phyloP scores from a whole-genome alignment of 1,140 invertebrate species.

The Trypoxylus dichotomus region DNA sequence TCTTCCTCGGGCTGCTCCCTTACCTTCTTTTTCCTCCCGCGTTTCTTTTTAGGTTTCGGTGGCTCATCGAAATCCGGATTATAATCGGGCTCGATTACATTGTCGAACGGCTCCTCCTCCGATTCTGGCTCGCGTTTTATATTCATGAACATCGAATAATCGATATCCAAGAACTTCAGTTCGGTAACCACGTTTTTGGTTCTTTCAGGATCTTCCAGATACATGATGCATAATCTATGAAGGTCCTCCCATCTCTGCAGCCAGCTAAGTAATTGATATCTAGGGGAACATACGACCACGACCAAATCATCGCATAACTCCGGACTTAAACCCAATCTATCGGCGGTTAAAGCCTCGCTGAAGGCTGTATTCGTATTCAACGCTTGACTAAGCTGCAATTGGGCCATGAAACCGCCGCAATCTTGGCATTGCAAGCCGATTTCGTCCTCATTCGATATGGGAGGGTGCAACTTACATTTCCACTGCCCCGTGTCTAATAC shows the following conservation, averaged over 20 bases:
- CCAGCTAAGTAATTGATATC: constrained; percentile 67
- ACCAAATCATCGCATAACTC: constrained; percentile 64
- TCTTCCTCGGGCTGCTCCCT: not conserved
- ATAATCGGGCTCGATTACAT: constrained; percentile 21
- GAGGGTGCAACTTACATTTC: constrained; percentile 49
- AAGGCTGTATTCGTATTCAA: constrained; percentile 47
- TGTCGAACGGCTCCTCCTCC: constrained; percentile 36
- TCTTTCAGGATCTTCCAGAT: constrained; percentile 61
- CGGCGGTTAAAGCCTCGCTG: constrained; percentile 47
- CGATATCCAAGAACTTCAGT: constrained; percentile 66
- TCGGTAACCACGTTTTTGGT: constrained; percentile 63
- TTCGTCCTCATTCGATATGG: constrained; percentile 43
- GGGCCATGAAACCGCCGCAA: constrained; percentile 48
- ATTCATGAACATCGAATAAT: constrained; percentile 65
- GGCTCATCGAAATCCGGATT: constrained; percentile 1
- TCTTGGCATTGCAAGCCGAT: constrained; percentile 44
- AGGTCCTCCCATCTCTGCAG: constrained; percentile 62
- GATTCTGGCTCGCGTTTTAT: constrained; percentile 51
- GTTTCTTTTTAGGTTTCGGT: not conserved
- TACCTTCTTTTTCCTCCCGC: constrained; percentile 25
- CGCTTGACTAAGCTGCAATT: constrained; percentile 43
- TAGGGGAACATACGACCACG: constrained; percentile 62
- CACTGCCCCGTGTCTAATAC: constrained; percentile 49
- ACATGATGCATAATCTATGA: constrained; percentile 61
- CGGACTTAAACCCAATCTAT: constrained; percentile 60